A percentile compares a stretch with the other conserved stretches of the same genome.
Evolutionary conservation across 2,113 vertebrate species (phyloP).

Genomic region (Cochlearius cochlearius): DNA sequence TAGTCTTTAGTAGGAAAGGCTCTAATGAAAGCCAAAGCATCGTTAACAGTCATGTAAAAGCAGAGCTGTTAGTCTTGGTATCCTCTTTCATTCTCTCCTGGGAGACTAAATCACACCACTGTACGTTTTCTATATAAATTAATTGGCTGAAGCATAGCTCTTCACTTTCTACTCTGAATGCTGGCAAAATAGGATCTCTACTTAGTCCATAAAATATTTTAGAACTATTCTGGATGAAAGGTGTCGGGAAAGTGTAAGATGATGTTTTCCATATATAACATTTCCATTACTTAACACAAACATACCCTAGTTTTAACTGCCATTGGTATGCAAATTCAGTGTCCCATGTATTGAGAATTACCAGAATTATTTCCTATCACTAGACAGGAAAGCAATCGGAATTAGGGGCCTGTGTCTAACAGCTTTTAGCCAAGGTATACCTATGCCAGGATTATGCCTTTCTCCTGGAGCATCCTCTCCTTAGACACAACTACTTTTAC

Average conservation of each 20-base stretch:
- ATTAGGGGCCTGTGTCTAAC: neutral
- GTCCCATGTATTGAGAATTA: neutral
- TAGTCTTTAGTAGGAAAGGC: neutral
- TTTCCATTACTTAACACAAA: neutral
- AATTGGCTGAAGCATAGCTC: neutral
- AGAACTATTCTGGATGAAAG: neutral
- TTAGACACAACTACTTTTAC: neutral
- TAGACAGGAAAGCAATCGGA: neutral
- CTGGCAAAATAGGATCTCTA: neutral
- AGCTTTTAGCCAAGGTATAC: neutral
- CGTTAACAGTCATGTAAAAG: neutral
- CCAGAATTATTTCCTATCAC: neutral
- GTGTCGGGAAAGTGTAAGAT: neutral
- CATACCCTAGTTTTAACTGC: neutral
- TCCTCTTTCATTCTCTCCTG: neutral
- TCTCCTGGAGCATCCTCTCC: neutral
- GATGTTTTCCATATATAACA: neutral
- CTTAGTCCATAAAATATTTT: neutral
- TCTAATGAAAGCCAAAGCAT: neutral
- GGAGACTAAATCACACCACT: neutral
- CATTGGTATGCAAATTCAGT: neutral
- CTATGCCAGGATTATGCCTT: neutral
- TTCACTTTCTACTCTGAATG: neutral
- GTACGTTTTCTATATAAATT: neutral
- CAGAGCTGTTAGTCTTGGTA: constrained; percentile 4